Evolutionary conservation across 2,113 vertebrate species (phyloP).

Genomic region (Channa argus): DNA sequence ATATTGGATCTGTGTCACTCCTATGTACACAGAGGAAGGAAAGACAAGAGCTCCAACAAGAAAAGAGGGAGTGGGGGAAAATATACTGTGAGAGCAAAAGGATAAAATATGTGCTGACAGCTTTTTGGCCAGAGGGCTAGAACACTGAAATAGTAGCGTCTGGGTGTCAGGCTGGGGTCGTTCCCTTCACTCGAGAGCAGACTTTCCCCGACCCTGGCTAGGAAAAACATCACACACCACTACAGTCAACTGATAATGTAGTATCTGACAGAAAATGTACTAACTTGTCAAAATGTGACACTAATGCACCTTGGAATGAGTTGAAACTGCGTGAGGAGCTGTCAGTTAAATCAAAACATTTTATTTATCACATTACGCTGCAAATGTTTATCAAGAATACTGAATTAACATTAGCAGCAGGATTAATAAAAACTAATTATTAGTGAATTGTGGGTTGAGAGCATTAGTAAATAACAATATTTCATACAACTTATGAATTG

Average conservation of each 20-base stretch:
- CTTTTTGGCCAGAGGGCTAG: slow-evolving; percentile 70
- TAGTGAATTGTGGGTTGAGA: neutral
- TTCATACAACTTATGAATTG: neutral
- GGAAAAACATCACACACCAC: slow-evolving; percentile 61
- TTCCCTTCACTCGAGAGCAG: slow-evolving; percentile 67
- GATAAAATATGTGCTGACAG: slow-evolving; percentile 80
- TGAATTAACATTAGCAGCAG: neutral
- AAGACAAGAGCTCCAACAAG: slow-evolving; percentile 41
- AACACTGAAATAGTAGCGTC: slow-evolving; percentile 77
- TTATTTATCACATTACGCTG: neutral
- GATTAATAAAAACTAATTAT: neutral
- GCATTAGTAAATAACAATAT: neutral
- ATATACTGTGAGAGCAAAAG: slow-evolving; percentile 67
- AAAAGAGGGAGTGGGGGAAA: slow-evolving; percentile 41
- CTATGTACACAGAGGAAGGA: slow-evolving; percentile 20
- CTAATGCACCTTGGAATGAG: slow-evolving; percentile 15
- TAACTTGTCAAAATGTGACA: slow-evolving; percentile 40
- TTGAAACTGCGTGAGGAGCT: neutral
- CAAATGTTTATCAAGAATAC: neutral
- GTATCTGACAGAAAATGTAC: slow-evolving; percentile 53
- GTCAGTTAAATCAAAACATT: neutral
- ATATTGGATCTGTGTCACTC: slow-evolving; percentile 1
- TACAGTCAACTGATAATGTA: slow-evolving; percentile 52
- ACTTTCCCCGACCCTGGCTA: slow-evolving; percentile 56
- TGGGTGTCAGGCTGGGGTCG: slow-evolving; percentile 71